Conservation (phyloP, 2,113 vertebrate genomes). For the Crotalus viridis region DNA sequence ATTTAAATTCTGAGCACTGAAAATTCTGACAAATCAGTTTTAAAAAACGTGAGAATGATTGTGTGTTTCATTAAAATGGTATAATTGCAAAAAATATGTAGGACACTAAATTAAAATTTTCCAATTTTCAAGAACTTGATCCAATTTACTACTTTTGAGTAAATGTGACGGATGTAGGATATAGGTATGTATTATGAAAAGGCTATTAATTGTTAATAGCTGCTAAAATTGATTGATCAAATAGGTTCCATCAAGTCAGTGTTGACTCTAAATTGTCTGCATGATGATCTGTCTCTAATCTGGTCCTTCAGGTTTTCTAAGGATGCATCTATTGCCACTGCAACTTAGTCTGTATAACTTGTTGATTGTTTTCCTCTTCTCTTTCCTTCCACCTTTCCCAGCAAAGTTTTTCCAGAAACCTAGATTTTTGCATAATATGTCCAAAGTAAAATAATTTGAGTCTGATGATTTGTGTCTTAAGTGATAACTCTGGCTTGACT, state of each 20-base stretch:
- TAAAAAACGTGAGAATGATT: neutral
- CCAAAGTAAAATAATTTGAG: neutral
- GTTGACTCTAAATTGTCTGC: neutral
- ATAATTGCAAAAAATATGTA: neutral
- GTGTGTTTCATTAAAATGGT: neutral
- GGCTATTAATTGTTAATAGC: neutral
- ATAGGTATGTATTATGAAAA: neutral
- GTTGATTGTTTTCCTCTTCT: neutral
- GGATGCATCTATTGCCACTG: neutral
- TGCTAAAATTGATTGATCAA: neutral
- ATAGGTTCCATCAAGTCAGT: neutral
- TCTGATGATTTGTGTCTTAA: neutral
- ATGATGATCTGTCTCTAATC: neutral
- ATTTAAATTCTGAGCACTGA: neutral
- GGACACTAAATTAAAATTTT: neutral
- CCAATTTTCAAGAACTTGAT: neutral
- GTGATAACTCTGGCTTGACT: neutral
- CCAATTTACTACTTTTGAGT: neutral
- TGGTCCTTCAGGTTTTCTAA: neutral
- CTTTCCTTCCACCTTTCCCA: neutral
- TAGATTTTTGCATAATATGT: neutral
- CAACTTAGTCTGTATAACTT: neutral
- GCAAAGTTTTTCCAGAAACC: neutral
- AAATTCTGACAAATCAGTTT: neutral
- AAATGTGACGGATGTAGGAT: neutral